Evolutionary conservation across 2,797 vertebrate species (phyloP).

Genomic region (Phrynocephalus forsythii): DNA sequence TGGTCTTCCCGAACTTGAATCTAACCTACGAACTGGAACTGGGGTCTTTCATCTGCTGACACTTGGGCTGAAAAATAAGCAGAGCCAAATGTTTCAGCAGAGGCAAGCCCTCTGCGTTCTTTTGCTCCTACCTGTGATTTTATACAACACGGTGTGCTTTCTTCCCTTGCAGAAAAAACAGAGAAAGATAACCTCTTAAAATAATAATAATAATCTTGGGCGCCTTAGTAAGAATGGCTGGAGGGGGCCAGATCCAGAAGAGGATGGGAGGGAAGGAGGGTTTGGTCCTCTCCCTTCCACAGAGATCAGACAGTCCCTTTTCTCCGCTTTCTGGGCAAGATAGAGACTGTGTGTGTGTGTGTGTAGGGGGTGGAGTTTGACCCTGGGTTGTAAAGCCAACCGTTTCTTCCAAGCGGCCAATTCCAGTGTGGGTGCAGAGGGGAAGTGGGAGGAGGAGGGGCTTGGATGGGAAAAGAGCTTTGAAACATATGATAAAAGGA

Average conservation of each 20-base stretch:
- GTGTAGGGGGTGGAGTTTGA: conserved; percentile 12
- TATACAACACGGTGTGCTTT: too few relatives aligned
- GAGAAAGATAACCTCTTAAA: not conserved
- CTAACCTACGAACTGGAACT: not conserved
- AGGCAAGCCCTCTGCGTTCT: not conserved
- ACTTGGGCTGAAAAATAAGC: not conserved
- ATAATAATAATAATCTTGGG: not conserved
- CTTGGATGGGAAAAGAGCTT: conserved; percentile 63
- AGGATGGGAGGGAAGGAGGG: not conserved
- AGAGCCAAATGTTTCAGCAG: not conserved
- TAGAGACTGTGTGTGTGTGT: too few relatives aligned
- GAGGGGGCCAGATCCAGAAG: not conserved
- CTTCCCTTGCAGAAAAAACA: not conserved
- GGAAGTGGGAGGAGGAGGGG: not conserved
- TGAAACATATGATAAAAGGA: conserved; percentile 75
- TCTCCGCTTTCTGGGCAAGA: too few relatives aligned
- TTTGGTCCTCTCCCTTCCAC: not conserved
- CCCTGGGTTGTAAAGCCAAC: not conserved
- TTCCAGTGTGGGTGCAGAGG: conserved; percentile 9
- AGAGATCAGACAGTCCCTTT: too few relatives aligned
- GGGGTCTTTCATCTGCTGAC: not conserved
- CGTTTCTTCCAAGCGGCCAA: conserved; percentile 48
- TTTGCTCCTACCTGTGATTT: not conserved
- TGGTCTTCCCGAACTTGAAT: too few relatives aligned
- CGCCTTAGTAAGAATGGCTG: not conserved